These are phyloP conservation scores for Anser brachyrhynchus DNA, from an alignment of 2,113 vertebrate genomes.

Conservation along the genomic window DNA sequence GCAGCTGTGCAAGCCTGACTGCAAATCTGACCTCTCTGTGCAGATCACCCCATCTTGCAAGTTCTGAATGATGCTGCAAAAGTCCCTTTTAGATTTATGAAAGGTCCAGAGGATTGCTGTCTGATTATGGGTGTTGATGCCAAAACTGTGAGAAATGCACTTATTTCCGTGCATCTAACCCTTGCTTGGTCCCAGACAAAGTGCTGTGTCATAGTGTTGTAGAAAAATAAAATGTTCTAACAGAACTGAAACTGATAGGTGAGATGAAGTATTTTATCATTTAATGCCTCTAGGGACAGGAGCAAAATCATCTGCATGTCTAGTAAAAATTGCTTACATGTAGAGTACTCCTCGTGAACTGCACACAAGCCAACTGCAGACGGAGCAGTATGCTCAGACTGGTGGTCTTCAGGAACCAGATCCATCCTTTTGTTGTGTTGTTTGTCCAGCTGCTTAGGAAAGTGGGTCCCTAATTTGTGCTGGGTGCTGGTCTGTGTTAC, in stretches of 20 bases:
- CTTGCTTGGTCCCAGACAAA: not conserved
- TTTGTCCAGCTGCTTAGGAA: not conserved
- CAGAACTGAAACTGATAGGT: not conserved
- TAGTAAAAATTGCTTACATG: not conserved
- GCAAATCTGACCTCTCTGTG: not conserved
- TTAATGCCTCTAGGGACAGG: not conserved
- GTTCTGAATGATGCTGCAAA: not conserved
- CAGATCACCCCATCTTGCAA: not conserved
- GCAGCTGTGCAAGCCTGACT: not conserved
- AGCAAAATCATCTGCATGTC: not conserved
- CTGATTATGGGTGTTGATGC: too few relatives aligned
- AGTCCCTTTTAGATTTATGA: not conserved
- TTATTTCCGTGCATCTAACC: not conserved
- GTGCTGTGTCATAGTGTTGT: not conserved
- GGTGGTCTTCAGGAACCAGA: not conserved
- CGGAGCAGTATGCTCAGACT: not conserved
- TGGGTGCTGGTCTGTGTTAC: not conserved
- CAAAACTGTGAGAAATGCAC: not conserved
- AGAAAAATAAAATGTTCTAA: not conserved
- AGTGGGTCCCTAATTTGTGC: not conserved
- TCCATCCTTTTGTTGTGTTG: not conserved
- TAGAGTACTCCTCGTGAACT: accelerated
- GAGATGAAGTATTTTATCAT: not conserved
- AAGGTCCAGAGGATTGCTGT: not conserved
- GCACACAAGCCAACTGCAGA: not conserved